Evolutionary conservation across 2,888 invertebrate genomes (phyloP).

Genomic region (Scelioninae gen. 1): DNA sequence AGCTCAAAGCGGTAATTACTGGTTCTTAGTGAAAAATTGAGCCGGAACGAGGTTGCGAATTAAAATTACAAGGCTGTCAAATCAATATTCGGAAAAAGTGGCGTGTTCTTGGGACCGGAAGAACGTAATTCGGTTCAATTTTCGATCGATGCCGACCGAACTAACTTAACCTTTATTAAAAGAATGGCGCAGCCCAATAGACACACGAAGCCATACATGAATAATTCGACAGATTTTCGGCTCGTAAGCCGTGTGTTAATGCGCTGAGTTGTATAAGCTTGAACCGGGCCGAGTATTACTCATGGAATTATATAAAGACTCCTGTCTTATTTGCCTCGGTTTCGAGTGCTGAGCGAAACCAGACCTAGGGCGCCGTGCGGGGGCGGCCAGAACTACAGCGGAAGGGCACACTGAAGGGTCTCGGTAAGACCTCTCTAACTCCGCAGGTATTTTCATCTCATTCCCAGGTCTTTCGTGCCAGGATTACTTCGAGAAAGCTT

Average conservation of each 20-base stretch:
- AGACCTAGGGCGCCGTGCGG: conserved; percentile 50
- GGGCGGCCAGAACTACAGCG: conserved; percentile 61
- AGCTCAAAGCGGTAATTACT: conserved; percentile 44
- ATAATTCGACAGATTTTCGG: conserved; percentile 36
- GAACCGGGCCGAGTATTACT: conserved; percentile 79
- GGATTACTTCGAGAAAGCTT: conserved; percentile 82
- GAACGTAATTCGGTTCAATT: conserved; percentile 36
- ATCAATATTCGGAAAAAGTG: conserved; percentile 50
- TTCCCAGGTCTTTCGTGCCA: conserved; percentile 80
- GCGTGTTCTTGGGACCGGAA: conserved; percentile 29
- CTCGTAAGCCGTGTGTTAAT: conserved; percentile 74
- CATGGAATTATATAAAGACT: conserved; percentile 82
- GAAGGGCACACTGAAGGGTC: conserved; percentile 65
- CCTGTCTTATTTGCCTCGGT: conserved; percentile 80
- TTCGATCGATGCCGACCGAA: conserved; percentile 26
- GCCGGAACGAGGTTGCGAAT: conserved; percentile 28
- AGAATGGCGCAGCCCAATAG: conserved; percentile 25
- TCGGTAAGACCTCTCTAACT: conserved; percentile 83
- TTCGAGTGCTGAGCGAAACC: conserved; percentile 66
- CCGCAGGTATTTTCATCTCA: conserved; percentile 84
- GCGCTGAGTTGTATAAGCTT: conserved; percentile 75
- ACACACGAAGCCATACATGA: conserved; percentile 49
- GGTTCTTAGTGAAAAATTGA: conserved; percentile 36
- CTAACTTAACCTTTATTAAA: conserved; percentile 28
- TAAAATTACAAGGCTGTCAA: conserved; percentile 46